These are phyloP conservation scores for Carcina quercana DNA, from an alignment of 2,888 invertebrate species.

Conservation along the genomic window DNA sequence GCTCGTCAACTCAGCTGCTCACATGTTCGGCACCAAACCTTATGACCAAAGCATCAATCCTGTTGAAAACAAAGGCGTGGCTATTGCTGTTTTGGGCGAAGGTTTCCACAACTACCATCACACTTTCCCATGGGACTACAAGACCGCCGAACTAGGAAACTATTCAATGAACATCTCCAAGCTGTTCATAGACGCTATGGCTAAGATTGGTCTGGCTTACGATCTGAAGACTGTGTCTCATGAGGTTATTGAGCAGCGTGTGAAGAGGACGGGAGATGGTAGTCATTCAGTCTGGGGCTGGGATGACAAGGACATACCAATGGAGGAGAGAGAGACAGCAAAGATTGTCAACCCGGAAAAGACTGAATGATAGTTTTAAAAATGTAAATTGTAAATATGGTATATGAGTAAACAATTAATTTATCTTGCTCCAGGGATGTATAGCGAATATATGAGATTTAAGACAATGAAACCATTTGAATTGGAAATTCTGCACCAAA, in stretches of 20 bases:
- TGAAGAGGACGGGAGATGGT: conserved; percentile 84
- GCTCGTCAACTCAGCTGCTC: conserved; percentile 93
- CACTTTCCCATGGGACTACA: conserved; percentile 89
- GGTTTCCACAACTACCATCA: conserved; percentile 94
- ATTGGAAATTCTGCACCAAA: too few relatives aligned
- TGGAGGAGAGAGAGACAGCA: conserved; percentile 26
- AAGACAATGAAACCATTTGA: too few relatives aligned
- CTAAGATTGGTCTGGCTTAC: conserved; percentile 89
- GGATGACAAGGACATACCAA: conserved; percentile 73
- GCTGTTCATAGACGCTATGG: conserved; percentile 85
- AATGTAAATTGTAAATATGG: too few relatives aligned
- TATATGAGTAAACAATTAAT: too few relatives aligned
- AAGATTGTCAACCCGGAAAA: conserved; percentile 22
- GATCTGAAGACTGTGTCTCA: conserved; percentile 86
- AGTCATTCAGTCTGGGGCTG: conserved; percentile 84
- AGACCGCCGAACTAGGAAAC: conserved; percentile 84
- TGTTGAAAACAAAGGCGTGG: conserved; percentile 78
- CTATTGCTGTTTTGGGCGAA: conserved; percentile 80
- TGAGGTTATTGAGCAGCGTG: conserved; percentile 80
- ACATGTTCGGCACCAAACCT: conserved; percentile 82
- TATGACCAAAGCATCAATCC: conserved; percentile 85
- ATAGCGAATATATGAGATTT: too few relatives aligned
- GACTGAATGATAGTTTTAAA: too few relatives aligned
- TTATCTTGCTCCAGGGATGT: too few relatives aligned
- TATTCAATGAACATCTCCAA: conserved; percentile 83